Evolutionary conservation across 1,140 invertebrate species (phyloP).

Genomic region (Pogonus chalceus): DNA sequence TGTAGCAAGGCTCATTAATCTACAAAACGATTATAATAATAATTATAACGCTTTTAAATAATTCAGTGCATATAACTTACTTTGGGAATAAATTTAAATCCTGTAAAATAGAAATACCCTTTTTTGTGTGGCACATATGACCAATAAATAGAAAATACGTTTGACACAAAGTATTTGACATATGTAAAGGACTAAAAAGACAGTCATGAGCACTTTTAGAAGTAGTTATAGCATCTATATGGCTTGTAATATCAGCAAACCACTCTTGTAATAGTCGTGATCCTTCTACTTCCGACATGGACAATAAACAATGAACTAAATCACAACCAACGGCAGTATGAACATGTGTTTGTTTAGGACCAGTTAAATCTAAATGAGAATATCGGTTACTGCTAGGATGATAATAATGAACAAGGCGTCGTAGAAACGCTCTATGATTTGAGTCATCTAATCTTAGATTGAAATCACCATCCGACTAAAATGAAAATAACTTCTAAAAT

Average conservation of each 20-base stretch:
- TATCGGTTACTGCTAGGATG: constrained; percentile 81
- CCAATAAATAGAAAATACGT: constrained; percentile 91
- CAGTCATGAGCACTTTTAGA: constrained; percentile 73
- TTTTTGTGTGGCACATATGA: constrained; percentile 63
- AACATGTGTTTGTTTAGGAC: constrained; percentile 41
- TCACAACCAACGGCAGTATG: constrained; percentile 64
- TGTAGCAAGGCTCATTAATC: constrained; percentile 45
- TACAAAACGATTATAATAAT: constrained; percentile 1
- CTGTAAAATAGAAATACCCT: constrained; percentile 64
- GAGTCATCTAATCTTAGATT: constrained; percentile 48
- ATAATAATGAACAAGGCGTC: constrained; percentile 73
- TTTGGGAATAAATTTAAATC: constrained; percentile 65
- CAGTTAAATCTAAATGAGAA: constrained; percentile 55
- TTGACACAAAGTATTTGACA: constrained; percentile 81
- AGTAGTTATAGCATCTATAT: constrained; percentile 62
- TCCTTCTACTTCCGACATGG: constrained; percentile 43
- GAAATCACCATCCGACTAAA: constrained; percentile 21
- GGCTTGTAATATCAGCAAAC: constrained; percentile 66
- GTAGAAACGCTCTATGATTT: constrained; percentile 66
- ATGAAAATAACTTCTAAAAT: constrained; percentile 4
- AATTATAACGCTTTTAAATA: not conserved
- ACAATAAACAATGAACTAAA: constrained; percentile 64
- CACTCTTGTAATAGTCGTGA: constrained; percentile 62
- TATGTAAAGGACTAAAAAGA: constrained; percentile 77
- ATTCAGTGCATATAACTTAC: constrained; percentile 36